phyloP scores from a whole-genome alignment of 2,797 vertebrate genomes.

The Manis pentadactyla region DNA sequence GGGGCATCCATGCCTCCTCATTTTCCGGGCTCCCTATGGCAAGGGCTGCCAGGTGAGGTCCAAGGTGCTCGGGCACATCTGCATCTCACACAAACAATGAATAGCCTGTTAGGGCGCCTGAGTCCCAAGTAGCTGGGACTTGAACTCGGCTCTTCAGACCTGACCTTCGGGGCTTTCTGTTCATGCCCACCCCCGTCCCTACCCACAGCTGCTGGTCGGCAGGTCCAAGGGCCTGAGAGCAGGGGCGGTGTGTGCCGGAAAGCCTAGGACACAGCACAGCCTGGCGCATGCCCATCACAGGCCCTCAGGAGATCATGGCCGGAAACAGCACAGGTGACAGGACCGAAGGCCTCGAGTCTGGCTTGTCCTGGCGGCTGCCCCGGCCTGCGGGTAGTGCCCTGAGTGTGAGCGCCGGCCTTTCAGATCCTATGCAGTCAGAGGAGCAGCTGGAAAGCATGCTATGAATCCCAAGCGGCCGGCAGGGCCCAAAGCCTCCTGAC shows the following conservation, averaged over 20 bases:
- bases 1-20: neutral
- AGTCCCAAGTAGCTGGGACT: neutral
- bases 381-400: neutral
- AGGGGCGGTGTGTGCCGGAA: neutral
- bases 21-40: neutral
- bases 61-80: neutral
- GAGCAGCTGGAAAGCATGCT: neutral
- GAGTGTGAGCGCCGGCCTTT: neutral
- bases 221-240: neutral
- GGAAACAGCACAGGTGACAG: neutral
- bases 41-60: neutral
- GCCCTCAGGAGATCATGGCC: neutral
- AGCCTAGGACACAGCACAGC: rapidly evolving
- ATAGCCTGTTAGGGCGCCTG: neutral
- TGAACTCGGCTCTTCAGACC: neutral
- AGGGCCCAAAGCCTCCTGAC: neutral
- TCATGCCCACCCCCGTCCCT: neutral
- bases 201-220: neutral
- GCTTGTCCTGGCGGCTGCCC: neutral
- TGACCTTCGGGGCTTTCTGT: neutral
- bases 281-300: neutral
- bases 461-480: neutral
- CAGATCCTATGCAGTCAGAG: neutral
- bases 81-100: neutral
- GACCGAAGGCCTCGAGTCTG: neutral